These are phyloP conservation scores for Bostrychus sinensis DNA, from an alignment of 2,113 vertebrate genomes.

Conservation along the genomic window DNA sequence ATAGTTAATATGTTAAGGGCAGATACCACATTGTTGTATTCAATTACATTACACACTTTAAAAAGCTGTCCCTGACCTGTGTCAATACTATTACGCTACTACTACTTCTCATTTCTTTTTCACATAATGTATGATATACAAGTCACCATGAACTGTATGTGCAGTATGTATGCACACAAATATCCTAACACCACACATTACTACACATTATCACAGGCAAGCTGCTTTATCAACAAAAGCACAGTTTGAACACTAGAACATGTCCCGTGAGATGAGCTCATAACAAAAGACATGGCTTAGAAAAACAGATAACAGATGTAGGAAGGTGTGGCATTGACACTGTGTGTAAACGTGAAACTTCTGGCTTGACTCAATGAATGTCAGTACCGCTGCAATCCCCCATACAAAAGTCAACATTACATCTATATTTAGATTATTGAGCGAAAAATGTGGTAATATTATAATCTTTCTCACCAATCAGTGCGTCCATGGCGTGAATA, in stretches of 20 bases:
- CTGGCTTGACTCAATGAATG: not conserved
- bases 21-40: not conserved
- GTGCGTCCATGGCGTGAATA: not conserved
- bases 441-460: not conserved
- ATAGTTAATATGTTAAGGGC: not conserved
- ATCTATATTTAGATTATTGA: not conserved
- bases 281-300: no score
- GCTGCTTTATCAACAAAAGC: no score
- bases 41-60: not conserved
- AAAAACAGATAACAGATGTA: conserved; percentile 14
- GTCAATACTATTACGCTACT: no score
- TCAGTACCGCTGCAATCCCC: not conserved
- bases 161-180: no score
- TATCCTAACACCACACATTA: no score
- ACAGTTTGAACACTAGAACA: no score
- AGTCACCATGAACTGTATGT: no score
- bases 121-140: no score
- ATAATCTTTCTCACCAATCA: no score
- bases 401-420: not conserved
- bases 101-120: no score
- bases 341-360: conserved; percentile 34
- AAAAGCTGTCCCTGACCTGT: not conserved
- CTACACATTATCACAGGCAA: no score
- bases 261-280: no score
- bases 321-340: conserved; percentile 37